phyloP scores from a whole-genome alignment of 2,888 invertebrate genomes.

The Drosophila gaucha region DNA sequence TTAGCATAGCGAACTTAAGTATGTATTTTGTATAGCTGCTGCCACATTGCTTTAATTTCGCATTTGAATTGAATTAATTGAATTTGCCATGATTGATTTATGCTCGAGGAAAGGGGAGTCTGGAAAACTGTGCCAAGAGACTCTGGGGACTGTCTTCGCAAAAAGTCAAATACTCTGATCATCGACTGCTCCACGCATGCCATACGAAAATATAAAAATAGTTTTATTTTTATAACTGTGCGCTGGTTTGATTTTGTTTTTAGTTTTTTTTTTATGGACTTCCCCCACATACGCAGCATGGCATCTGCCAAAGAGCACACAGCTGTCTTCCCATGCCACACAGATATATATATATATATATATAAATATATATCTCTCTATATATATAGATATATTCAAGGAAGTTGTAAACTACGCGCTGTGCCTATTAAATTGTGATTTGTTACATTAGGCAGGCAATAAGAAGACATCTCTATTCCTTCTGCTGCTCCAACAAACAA shows the following conservation, averaged over 20 bases:
- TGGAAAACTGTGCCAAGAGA: slow-evolving; percentile 76
- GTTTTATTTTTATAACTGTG: slow-evolving; percentile 77
- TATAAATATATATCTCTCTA: slow-evolving; percentile 8
- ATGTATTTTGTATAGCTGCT: slow-evolving; percentile 7
- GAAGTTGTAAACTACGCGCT: slow-evolving; percentile 68
- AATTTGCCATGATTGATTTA: slow-evolving; percentile 73
- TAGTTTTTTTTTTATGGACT: slow-evolving; percentile 69
- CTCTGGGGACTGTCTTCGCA: slow-evolving; percentile 26
- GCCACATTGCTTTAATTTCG: slow-evolving; percentile 58
- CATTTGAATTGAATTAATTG: slow-evolving; percentile 64
- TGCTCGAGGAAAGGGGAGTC: slow-evolving; percentile 46
- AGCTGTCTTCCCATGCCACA: slow-evolving; percentile 70
- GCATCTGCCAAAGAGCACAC: slow-evolving; percentile 72
- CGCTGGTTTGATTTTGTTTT: slow-evolving; percentile 69
- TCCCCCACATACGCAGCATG: slow-evolving; percentile 73
- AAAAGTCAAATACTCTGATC: slow-evolving; percentile 36
- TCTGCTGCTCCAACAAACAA: slow-evolving; percentile 38
- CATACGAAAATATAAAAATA: slow-evolving; percentile 55
- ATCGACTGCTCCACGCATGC: slow-evolving; percentile 63
- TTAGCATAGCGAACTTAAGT: slow-evolving; percentile 12
- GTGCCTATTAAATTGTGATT: slow-evolving; percentile 69
- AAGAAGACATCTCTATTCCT: slow-evolving; percentile 11
- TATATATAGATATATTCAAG: slow-evolving; percentile 43
- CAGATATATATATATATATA: slow-evolving; percentile 15
- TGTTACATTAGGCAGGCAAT: slow-evolving; percentile 44